A percentile compares a stretch with the other conserved stretches of the same genome.
These are phyloP conservation scores for Chironomus striatipennis DNA, from an alignment of 1,140 invertebrate species.

Conservation along the genomic window DNA sequence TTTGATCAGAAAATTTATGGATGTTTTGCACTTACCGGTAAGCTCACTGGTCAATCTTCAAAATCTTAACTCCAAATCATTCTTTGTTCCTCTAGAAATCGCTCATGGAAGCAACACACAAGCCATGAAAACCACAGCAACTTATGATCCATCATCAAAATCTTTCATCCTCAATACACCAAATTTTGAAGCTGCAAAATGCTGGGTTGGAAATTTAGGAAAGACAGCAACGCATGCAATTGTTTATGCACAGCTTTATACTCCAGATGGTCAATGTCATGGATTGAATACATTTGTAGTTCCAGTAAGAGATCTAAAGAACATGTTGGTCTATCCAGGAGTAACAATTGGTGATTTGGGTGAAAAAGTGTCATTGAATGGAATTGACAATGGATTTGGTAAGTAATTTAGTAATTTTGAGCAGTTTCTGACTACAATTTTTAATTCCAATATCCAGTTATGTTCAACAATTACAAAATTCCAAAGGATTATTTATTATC, in stretches of 20 bases:
- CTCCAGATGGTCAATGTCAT: constrained; percentile 61
- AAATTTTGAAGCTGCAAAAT: constrained; percentile 79
- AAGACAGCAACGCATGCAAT: constrained; percentile 78
- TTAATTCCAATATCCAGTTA: constrained; percentile 41
- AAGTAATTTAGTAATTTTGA: neutral
- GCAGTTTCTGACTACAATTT: too few species aligned
- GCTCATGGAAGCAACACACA: constrained; percentile 79
- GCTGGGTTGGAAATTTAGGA: constrained; percentile 63
- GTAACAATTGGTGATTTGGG: constrained; percentile 74
- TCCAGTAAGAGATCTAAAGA: constrained; percentile 64
- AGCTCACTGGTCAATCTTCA: too few species aligned
- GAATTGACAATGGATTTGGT: constrained; percentile 68
- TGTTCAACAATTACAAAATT: constrained; percentile 77
- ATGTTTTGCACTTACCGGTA: constrained; percentile 67
- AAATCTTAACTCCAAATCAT: too few species aligned
- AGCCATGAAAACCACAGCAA: constrained; percentile 73
- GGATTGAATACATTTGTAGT: constrained; percentile 75
- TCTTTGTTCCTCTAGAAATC: constrained; percentile 47
- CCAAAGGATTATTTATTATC: constrained; percentile 72
- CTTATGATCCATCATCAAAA: constrained; percentile 61
- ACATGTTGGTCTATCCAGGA: constrained; percentile 59
- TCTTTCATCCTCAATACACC: constrained; percentile 75
- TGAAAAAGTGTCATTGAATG: constrained; percentile 72
- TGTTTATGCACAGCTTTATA: constrained; percentile 77
- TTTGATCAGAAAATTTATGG: constrained; percentile 50